A percentile compares a stretch with the other conserved stretches of the same genome.
These are phyloP conservation scores for Chymomyza fuscimana DNA, from an alignment of 2,888 invertebrate species.

Conservation along the genomic window DNA sequence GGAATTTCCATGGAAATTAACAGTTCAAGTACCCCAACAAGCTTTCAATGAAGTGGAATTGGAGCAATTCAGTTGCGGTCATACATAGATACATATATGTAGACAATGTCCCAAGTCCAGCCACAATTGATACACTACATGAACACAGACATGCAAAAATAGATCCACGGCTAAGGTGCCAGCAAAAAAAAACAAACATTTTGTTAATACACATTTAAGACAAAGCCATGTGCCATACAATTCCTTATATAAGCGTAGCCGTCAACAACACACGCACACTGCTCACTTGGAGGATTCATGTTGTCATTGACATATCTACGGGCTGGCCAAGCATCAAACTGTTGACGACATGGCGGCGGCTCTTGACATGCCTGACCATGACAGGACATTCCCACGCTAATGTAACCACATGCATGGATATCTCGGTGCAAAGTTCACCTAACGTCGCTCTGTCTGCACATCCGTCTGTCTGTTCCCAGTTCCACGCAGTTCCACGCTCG, in stretches of 20 bases:
- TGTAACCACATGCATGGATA: neutral
- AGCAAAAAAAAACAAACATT: too few relatives aligned
- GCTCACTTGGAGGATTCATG: conserved; percentile 10
- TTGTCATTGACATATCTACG: neutral
- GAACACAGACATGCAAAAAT: neutral
- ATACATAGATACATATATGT: neutral
- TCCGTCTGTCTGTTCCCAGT: too few relatives aligned
- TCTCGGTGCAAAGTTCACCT: neutral
- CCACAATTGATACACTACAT: neutral
- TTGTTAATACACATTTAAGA: neutral
- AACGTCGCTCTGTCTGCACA: too few relatives aligned
- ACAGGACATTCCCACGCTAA: neutral
- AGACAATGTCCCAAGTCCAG: neutral
- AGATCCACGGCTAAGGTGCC: neutral
- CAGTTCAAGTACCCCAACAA: conserved; percentile 52
- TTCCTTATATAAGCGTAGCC: neutral
- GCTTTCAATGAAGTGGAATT: neutral
- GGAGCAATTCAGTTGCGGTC: neutral
- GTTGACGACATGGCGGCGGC: neutral
- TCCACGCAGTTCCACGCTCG: neutral
- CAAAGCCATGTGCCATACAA: neutral
- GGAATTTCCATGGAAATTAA: conserved; percentile 58
- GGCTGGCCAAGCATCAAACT: neutral
- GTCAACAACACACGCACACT: conserved; percentile 3
- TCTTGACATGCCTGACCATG: neutral